Evolutionary conservation across 2,113 vertebrate genomes (phyloP).

Genomic region (Rhombomys opimus): DNA sequence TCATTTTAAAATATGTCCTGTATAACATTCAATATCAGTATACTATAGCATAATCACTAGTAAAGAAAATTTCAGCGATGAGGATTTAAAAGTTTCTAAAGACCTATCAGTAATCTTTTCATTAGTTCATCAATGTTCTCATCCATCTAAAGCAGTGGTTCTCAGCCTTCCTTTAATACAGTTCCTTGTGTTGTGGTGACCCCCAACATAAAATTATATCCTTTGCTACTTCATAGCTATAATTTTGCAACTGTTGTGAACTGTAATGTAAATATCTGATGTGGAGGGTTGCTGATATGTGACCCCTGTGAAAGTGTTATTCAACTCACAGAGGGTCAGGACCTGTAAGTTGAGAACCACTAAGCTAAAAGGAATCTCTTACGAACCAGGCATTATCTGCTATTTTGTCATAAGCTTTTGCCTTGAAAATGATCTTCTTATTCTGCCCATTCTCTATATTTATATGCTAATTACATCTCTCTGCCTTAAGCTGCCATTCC

Average conservation of each 20-base stretch:
- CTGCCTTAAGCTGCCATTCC: slow-evolving; percentile 19
- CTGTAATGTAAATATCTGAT: neutral
- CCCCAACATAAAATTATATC: neutral
- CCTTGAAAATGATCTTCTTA: neutral
- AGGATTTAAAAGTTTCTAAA: slow-evolving; percentile 17
- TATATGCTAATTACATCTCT: neutral
- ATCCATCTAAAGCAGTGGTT: neutral
- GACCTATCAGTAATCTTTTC: neutral
- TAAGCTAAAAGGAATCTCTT: neutral
- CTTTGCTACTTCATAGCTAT: neutral
- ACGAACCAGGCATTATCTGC: neutral
- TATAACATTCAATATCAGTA: slow-evolving; percentile 26
- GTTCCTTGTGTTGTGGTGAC: neutral
- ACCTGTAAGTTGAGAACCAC: neutral
- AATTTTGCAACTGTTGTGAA: neutral
- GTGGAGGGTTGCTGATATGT: neutral
- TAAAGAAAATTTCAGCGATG: slow-evolving; percentile 37
- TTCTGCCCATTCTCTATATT: neutral
- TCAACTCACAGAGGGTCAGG: neutral
- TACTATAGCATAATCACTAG: slow-evolving; percentile 10
- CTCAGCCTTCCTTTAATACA: neutral
- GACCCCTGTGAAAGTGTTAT: neutral
- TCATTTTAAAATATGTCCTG: slow-evolving; percentile 32
- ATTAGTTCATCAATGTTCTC: neutral
- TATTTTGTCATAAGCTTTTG: neutral